Conservation (phyloP, 2,888 invertebrate species). For the Drosophila merina region DNA sequence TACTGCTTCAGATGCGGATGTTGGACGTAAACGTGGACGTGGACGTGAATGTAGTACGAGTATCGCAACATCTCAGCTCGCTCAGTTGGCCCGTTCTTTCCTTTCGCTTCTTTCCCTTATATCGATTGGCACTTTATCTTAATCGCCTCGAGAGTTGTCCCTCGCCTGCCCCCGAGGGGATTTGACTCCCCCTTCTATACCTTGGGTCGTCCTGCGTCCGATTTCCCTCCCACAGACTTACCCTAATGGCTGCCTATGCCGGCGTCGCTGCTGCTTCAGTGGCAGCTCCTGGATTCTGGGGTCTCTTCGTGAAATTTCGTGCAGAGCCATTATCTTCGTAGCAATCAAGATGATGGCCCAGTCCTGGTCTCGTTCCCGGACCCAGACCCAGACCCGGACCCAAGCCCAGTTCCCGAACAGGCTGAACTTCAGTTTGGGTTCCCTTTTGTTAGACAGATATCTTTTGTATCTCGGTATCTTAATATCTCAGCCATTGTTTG, state of each 20-base stretch:
- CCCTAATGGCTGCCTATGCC: slow-evolving; percentile 63
- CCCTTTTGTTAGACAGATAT: slow-evolving; percentile 59
- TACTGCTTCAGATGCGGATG: slow-evolving; percentile 27
- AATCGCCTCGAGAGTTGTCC: slow-evolving; percentile 71
- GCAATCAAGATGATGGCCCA: slow-evolving; percentile 40
- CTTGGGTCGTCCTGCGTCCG: slow-evolving; percentile 47
- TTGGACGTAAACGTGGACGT: slow-evolving; percentile 33
- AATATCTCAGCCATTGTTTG: slow-evolving; percentile 51
- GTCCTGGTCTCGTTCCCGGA: slow-evolving; percentile 27
- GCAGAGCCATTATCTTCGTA: slow-evolving; percentile 71
- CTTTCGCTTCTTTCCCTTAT: slow-evolving; percentile 73
- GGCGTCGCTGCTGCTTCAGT: slow-evolving; percentile 19
- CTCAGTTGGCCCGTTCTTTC: slow-evolving; percentile 41
- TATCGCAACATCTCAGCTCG: slow-evolving; percentile 40
- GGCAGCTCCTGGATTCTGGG: slow-evolving; percentile 29
- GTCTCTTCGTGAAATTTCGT: slow-evolving; percentile 69
- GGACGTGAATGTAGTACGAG: slow-evolving; percentile 43
- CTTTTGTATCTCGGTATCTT: slow-evolving; percentile 62
- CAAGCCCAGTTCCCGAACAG: slow-evolving; percentile 15
- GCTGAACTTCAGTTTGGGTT: slow-evolving; percentile 32
- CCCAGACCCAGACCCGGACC: background rate
- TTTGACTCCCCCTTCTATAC: slow-evolving; percentile 46
- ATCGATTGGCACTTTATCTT: slow-evolving; percentile 79
- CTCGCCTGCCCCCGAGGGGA: slow-evolving; percentile 50
- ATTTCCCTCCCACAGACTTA: slow-evolving; percentile 44